phyloP scores from a whole-genome alignment of 2,797 vertebrate genomes.

The Novumbra hubbsi region DNA sequence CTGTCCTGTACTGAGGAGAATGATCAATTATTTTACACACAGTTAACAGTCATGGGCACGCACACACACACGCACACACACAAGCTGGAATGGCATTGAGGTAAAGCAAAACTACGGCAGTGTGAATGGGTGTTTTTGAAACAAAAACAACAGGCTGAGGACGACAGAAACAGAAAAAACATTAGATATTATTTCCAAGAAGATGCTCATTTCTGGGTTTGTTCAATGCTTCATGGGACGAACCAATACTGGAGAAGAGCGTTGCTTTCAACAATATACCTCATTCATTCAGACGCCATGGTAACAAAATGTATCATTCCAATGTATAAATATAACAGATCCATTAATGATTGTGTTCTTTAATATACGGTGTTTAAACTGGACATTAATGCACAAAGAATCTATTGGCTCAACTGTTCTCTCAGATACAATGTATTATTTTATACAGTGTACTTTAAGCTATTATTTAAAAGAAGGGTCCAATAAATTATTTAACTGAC shows the following conservation, averaged over 20 bases:
- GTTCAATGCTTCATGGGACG: not conserved
- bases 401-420: not conserved
- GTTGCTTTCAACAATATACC: not conserved
- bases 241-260: not conserved
- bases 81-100: not conserved
- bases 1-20: slow-evolving; percentile 46
- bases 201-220: not conserved
- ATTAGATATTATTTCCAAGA: slow-evolving; percentile 10
- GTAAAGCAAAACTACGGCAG: slow-evolving; percentile 19
- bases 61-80: slow-evolving; percentile 16
- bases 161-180: not conserved
- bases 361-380: not conserved
- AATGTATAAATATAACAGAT: too few relatives aligned
- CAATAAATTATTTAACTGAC: too few relatives aligned
- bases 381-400: not conserved
- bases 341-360: too few relatives aligned
- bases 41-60: not conserved
- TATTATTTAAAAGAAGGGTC: too few relatives aligned
- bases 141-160: slow-evolving; percentile 8
- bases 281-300: not conserved
- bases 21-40: slow-evolving; percentile 45
- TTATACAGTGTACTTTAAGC: too few relatives aligned
- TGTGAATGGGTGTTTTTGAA: not conserved
- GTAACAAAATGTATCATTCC: too few relatives aligned
- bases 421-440: not conserved